Evolutionary conservation across 1,140 invertebrate genomes (phyloP).

Genomic region (Charaxes varanes): DNA sequence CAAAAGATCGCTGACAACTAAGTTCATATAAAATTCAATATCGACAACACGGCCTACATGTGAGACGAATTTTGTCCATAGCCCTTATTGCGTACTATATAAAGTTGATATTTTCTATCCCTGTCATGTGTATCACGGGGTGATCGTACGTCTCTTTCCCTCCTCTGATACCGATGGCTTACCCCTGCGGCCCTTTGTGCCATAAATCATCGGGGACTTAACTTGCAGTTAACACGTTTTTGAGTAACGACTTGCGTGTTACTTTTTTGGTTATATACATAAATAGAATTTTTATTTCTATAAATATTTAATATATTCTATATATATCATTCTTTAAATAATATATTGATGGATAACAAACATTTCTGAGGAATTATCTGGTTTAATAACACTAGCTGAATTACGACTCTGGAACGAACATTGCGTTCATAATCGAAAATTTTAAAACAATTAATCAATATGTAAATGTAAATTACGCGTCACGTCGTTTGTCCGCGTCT

Average conservation of each 20-base stretch:
- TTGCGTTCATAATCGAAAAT: too few species aligned
- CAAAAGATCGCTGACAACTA: slow-evolving; percentile 21
- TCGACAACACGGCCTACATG: slow-evolving; percentile 17
- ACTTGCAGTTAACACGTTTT: slow-evolving; percentile 28
- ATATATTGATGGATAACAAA: too few species aligned
- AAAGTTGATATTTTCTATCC: slow-evolving; percentile 12
- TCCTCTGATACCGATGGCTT: background rate
- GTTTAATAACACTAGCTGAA: too few species aligned
- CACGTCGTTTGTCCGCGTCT: too few species aligned
- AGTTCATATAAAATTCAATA: slow-evolving; percentile 25
- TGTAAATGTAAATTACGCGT: too few species aligned
- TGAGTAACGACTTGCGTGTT: slow-evolving; percentile 20
- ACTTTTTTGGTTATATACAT: slow-evolving; percentile 13
- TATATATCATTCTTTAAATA: too few species aligned
- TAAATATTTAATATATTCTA: too few species aligned
- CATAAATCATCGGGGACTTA: slow-evolving; percentile 24
- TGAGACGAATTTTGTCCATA: slow-evolving; percentile 1
- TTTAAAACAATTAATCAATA: too few species aligned
- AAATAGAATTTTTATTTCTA: too few species aligned
- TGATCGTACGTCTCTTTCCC: slow-evolving; percentile 7
- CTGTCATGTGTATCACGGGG: slow-evolving; percentile 1
- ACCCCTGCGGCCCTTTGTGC: slow-evolving; percentile 16
- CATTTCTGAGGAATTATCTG: too few species aligned
- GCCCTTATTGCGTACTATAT: slow-evolving; percentile 5
- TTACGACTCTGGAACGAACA: too few species aligned